Base-by-base conservation (phyloP, 2,113 vertebrate genomes). In the Nasalis larvatus region DNA sequence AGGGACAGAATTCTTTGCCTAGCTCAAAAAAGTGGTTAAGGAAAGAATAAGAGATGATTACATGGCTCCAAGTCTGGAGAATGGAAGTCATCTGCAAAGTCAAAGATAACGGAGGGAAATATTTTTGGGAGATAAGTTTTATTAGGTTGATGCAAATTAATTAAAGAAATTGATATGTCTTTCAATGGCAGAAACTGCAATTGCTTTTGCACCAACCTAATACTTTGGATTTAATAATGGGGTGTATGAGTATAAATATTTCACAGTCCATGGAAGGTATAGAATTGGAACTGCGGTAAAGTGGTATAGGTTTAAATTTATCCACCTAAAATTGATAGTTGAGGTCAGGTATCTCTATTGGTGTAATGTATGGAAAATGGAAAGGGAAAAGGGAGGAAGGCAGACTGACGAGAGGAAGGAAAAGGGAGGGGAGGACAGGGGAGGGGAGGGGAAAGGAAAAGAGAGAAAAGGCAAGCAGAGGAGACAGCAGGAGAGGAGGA, bases 371-470 rank as follows among this genome's bases (percentile, higher is more conserved):
- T 3, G 2, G 40, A 85, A 37, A 81, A 87, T n/a, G 25, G 10
- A 45, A 86, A 76, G 63, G 56, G 49, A 60, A 40, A 37, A 81
- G 5, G 58, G 42, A 52, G 1, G 3, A 42, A 3, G 0, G 73
- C 6, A n/a, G 1, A 85, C 71, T 54, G 52, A 66, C 8, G 3
- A 21, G 23, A 0, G 0, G 1, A 0, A 85, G 21, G 87, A 80
- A 0, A 17, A 32, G 42, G 13, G 12, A 21, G 6, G 17, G 54
- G 76, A 7, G 35, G 1, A 80, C 68, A 60, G 16, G 4, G 18
- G 14, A 0, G 0, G 1, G 0, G 1, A 3, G 37, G 2, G 1
- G 25, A 25, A 0, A 86, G 21, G 87, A 81, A 0, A 13, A 32
- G 42, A 21, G 20, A 21, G 11, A n/a, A 4, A n/a, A 13, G 52